Base-by-base conservation (phyloP, 2,113 vertebrate species). In the Ammospiza caudacuta region DNA sequence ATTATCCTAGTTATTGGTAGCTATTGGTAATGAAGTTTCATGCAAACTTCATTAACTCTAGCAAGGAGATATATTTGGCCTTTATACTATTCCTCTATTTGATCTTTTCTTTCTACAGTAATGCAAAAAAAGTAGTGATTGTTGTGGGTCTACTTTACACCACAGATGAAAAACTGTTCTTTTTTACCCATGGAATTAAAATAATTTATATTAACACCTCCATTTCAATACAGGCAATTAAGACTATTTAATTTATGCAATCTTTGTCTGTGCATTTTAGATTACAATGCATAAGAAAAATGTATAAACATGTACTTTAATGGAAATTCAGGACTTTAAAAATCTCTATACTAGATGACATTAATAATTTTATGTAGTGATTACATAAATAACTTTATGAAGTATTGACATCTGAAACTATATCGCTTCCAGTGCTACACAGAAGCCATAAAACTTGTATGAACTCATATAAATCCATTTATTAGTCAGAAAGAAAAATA, bases 231-330 rank as follows among this genome's bases (percentile, higher is more conserved):
- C n/a, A 24, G 24, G 18, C 29, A 39, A 75, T 51, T 59, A 82
- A 44, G 37, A 24, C 5, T 27, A 3, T 35, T 55, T 54, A 57
- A 81, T 75, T 81, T 64, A 9, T 4, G 11, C 2, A 41, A 14
- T 19, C 5, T 64, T 74, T 47, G 47, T 44, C 21, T 14, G 21
- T 63, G 5, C 5, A 4, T 41, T 73, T 39, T 63, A 75, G 9
- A 51, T 66, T 5, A 58, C 2, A 49, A 3, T 46, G 12, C n/a
- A 35, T 24, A 37, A 66, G 16, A 44, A 62, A 81, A 68, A 76
- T 1, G 0, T 25, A 44, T 49, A 76, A 82, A 51, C 0, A 0
- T 14, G 11, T 44, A 29, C n/a, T 61, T 61, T n/a, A 73, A 57
- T 66, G 72, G 61, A 92, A 91, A 83, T 49, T 11, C 15, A 69